Base-by-base conservation (phyloP, 1,140 invertebrate species). In the Drosophila sechellia region DNA sequence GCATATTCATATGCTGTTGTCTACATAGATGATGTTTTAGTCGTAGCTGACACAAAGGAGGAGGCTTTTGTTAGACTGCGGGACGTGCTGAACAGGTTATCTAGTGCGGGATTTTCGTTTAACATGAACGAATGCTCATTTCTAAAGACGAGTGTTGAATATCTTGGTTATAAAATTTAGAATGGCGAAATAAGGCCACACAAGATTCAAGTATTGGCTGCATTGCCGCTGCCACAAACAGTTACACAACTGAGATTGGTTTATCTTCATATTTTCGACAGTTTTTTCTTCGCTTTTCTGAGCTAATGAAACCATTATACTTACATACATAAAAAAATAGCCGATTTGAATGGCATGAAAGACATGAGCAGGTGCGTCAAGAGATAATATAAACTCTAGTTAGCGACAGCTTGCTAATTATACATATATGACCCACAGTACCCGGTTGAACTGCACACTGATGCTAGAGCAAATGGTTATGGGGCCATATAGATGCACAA, bases 151-250 rank as follows among this genome's bases (percentile, higher is more conserved):
- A 49, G 48, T 22, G 40, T 65, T 25, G 48, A 64, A 58, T 84
- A 68, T 50, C 34, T 90, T 6, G 60, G 74, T 2, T 76, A 73
- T 54, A 43, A 71, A 69, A 59, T 90, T 42, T 22, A 55, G 27
- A 48, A 17, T 1, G 15, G 49, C 8, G 27, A 52, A 52, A 52
- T 52, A 35, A 52, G 31, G 20, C 49, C 49, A 35, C 27, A 27
- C 5, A 34, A 50, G 17, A 17, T 50, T 5, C 46, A 25, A 17
- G 46, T 17, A 17, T 17, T 17, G 17, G 17, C 17, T 17, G 17
- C 17, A 17, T 17, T 17, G 17, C 17, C 17, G 17, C 17, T 1
- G 17, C 17, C 17, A 17, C 17, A 17, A 17, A 17, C 17, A 17
- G 17, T 17, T 17, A 17, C 17, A 17, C 17, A 53, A 5, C 46